Base-by-base conservation (phyloP, 2,113 vertebrate species). In the Larimichthys crocea region DNA sequence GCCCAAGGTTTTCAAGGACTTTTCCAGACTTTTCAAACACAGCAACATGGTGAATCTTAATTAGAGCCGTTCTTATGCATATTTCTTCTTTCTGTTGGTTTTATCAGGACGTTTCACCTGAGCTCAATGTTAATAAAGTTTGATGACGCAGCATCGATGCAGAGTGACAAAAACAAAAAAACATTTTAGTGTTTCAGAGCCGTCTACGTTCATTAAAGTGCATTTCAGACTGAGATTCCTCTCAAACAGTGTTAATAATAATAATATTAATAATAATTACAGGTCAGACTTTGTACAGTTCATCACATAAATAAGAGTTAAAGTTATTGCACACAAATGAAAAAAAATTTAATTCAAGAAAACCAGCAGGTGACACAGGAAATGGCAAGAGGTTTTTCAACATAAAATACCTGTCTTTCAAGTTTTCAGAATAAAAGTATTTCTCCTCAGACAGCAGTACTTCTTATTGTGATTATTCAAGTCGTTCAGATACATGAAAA, bases 151-250 rank as follows among this genome's bases (percentile, higher is more conserved):
- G 74, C 60, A 2, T 69, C 10, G 2, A 35, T 14, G 42, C 11
- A 15, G 20, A 15, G 20, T 3, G 44, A 14, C 20, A 64, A 3
- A 57, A 2, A 62, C 9, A 62, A 10, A 55, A 5, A 31, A 68
- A 69, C 17, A 56, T 50, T 74, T 62, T 11, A 3, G 29, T 5
- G 10, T 63, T 11, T 14, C 16, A 14, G 66, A 76, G 29, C n/a
- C 16, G 53, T 22, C 48, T 29, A 6, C 20, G 64, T 44, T 53
- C 22, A 17, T 79, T 93, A 93, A 94, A 93, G 93, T 93, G 93
- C 92, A 84, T 91, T 86, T 76, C 75, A 81, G 84, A 72, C 68
- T 72, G 77, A 88, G 57, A 77, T 11, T n/a, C 62, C 75, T 86
- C 22, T 80, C 56, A 79, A 63, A 80, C 76, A 85, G 72, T 79